Evolutionary conservation across 1,140 invertebrate genomes (phyloP), one percentile per base, ranked within the genome.

Genomic region (Nasonia vitripennis): DNA sequence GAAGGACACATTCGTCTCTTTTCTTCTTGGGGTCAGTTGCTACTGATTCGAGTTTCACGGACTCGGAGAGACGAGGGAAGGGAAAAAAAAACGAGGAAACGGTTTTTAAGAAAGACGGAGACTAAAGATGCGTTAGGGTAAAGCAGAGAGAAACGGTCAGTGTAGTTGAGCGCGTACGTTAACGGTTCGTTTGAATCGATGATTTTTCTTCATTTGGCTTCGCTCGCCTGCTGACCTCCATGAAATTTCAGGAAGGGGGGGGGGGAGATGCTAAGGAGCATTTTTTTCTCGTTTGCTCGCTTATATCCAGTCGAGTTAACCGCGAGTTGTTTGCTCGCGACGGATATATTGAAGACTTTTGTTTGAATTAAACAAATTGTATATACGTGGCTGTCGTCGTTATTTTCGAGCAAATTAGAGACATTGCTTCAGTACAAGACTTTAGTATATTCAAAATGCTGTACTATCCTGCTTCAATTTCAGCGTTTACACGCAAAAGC

Each of bases 31-130:
- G 55, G 55, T 62, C 55, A 62, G 55, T 62, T 62, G 2, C 7
- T 62, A 6, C 14, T 17, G 55, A 62, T 62, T 62, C 55, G 55
- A 62, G 55, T 62, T 62, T 62, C 55, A 62, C 55, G 55, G 55
- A 62, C 55, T 62, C 5, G 20, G 20, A 20, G 55, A 27, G 27
- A 62, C 55, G 17, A 37, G 14, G 17, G 55, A 14, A 14, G 48
- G 10, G 48, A 14, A 5, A 51, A 51, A 62, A 62, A 62, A 62
- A 20, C 6, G 55, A n/a, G 55, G 55, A 62, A 62, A 62, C 55
- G 55, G 55, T 62, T 62, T 62, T 62, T 62, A 62, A 62, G 55
- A 62, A 62, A 62, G 55, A 62, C 55, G 55, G 55, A 62, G 55
- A 62, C 55, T 62, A 62, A 62, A n/a, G 55, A 62, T 62, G 55